These are phyloP conservation scores for Diachasmimorpha longicaudata DNA, from an alignment of 1,140 invertebrate species.

Conservation along the genomic window DNA sequence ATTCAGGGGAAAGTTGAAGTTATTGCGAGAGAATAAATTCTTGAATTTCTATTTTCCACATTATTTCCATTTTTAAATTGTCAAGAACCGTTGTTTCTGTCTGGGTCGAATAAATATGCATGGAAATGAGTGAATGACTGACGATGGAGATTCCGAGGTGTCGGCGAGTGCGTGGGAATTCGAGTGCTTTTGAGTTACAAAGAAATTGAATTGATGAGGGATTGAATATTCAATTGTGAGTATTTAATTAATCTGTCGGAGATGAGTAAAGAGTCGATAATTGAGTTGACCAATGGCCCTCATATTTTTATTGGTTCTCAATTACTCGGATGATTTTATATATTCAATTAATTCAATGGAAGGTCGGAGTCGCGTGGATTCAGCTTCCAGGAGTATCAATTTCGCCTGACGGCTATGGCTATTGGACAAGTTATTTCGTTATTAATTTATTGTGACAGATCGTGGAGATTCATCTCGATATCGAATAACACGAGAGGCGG, in stretches of 20 bases:
- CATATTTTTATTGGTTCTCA: no score
- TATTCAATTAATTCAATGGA: neutral
- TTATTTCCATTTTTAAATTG: slow-evolving; percentile 1
- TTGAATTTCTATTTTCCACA: neutral
- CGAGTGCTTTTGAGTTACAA: neutral
- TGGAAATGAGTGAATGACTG: slow-evolving; percentile 21
- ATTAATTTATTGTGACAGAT: slow-evolving; percentile 43
- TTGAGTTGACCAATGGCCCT: no score
- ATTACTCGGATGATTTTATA: no score
- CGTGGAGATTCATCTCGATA: slow-evolving; percentile 51
- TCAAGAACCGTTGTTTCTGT: neutral
- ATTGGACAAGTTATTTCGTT: slow-evolving; percentile 19
- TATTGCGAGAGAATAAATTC: neutral
- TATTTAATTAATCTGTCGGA: neutral
- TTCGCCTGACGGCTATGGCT: slow-evolving; percentile 21
- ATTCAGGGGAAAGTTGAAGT: neutral
- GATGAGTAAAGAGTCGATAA: neutral
- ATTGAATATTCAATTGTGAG: neutral
- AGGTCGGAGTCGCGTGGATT: slow-evolving; percentile 29
- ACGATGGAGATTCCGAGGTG: slow-evolving; percentile 7
- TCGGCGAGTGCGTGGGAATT: slow-evolving; percentile 23
- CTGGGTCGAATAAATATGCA: slow-evolving; percentile 5
- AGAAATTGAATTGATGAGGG: neutral
- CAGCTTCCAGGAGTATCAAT: slow-evolving; percentile 38
- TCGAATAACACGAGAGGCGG: slow-evolving; percentile 30